These are phyloP conservation scores for Calameuta pallipes DNA, from an alignment of 2,888 invertebrate genomes.

Conservation along the genomic window DNA sequence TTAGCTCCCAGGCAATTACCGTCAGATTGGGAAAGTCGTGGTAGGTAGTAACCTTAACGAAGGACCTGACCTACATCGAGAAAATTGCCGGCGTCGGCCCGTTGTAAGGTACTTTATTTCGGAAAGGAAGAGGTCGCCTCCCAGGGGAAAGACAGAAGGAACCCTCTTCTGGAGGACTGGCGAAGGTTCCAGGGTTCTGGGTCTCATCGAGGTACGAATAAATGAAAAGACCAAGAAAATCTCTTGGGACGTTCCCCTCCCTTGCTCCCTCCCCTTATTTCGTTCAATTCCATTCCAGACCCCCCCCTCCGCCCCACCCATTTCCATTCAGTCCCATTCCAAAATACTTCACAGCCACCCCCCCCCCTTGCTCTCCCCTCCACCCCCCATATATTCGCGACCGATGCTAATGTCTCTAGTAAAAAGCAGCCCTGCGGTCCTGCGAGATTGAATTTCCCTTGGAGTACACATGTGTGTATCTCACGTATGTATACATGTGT, in stretches of 20 bases:
- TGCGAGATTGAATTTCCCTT: not conserved
- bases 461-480: not conserved
- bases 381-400: not conserved
- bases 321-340: not conserved
- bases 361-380: not conserved
- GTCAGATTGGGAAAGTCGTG: slow-evolving; percentile 27
- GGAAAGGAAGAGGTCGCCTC: not conserved
- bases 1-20: slow-evolving; percentile 36
- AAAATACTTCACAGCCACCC: not conserved
- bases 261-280: not conserved
- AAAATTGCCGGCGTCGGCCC: not conserved
- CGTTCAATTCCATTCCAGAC: not conserved
- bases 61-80: not conserved
- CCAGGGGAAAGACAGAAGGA: not conserved
- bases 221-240: not conserved
- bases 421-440: not conserved
- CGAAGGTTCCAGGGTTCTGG: not conserved
- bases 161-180: not conserved
- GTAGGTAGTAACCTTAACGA: not conserved
- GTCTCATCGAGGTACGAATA: not conserved
- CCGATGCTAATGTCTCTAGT: not conserved
- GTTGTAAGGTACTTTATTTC: not conserved
- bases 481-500: not conserved
- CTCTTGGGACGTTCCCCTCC: not conserved
- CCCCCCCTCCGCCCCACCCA: not conserved